Base-by-base conservation (phyloP, 2,113 vertebrate genomes). In the Albula goreensis region DNA sequence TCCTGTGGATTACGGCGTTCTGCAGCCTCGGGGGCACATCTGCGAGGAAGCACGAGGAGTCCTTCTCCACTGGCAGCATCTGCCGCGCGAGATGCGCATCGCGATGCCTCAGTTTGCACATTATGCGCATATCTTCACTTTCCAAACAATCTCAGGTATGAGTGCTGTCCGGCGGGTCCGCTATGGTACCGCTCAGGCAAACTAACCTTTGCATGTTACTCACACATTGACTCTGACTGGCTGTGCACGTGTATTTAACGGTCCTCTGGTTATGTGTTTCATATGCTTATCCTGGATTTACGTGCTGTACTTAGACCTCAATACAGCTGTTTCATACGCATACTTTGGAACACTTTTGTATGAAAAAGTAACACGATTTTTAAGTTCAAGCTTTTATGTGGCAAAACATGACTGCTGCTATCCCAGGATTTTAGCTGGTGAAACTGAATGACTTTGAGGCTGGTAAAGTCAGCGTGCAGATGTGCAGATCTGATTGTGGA, bases 61-160 rank as follows among this genome's bases (percentile, higher is more conserved):
- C 92, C 66, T 91, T 94, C 85, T 92, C 92, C 85, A 63, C 94
- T 5, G 90, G 91, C 85, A 94, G 94, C 51, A 89, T 97, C 13
- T 94, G 90, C 89, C 90, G 94, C 84, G 97, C 96, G 84, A 93
- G 97, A 92, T 98, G 97, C 89, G 92, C 95, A 79, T 96, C 97
- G 89, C 95, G 97, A 90, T 98, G 97, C 92, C 96, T 98, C 79
- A 96, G 97, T 86, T 91, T 98, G 87, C 96, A 97, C 93, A 95
- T 96, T 89, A 96, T 96, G 77, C 96, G 96, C 90, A 95, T 96
- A 92, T 95, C 96, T 88, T 94, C 95, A 91, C 95, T 96, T 87
- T 93, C 95, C 94, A 94, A 95, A 92, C 95, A 94, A 85, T 93
- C 94, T 83, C 96, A 96, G 94, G 96, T 95, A 93, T 90, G 91